Conservation (phyloP, 2,113 vertebrate genomes). For the Limanda limanda region DNA sequence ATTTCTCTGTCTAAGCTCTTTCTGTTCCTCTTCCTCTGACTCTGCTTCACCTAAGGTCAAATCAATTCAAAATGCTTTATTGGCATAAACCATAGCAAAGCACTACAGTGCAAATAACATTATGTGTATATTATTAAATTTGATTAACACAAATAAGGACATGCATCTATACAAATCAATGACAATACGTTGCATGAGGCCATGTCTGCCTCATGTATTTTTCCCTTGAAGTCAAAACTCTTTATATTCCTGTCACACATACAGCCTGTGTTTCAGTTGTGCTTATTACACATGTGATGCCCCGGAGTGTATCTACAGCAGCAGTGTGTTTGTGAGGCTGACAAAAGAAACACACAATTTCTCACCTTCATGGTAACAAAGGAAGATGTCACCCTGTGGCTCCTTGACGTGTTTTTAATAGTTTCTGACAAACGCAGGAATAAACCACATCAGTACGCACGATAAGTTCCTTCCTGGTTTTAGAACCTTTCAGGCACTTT, state of each 20-base stretch:
- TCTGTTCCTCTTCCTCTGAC: not conserved
- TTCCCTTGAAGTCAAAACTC: not conserved
- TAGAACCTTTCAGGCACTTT: not conserved
- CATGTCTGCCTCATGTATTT: not conserved
- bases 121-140: slow-evolving; percentile 11
- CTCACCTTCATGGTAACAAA: not conserved
- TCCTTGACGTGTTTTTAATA: not conserved
- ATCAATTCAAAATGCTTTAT: slow-evolving; percentile 26
- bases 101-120: slow-evolving; percentile 26
- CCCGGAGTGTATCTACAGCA: not conserved
- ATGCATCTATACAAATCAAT: slow-evolving; percentile 7
- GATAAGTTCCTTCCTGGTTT: not conserved
- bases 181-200: not conserved
- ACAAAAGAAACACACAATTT: not conserved
- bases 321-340: not conserved
- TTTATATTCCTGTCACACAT: not conserved
- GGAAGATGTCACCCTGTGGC: not conserved
- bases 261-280: no score
- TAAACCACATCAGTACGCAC: not conserved
- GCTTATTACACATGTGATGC: no score
- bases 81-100: slow-evolving; percentile 6
- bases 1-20: not conserved
- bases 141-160: not conserved
- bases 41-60: slow-evolving; percentile 6
- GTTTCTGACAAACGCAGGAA: not conserved